These are phyloP conservation scores for Bombyx mandarina DNA, from an alignment of 1,140 invertebrate species.

Conservation along the genomic window DNA sequence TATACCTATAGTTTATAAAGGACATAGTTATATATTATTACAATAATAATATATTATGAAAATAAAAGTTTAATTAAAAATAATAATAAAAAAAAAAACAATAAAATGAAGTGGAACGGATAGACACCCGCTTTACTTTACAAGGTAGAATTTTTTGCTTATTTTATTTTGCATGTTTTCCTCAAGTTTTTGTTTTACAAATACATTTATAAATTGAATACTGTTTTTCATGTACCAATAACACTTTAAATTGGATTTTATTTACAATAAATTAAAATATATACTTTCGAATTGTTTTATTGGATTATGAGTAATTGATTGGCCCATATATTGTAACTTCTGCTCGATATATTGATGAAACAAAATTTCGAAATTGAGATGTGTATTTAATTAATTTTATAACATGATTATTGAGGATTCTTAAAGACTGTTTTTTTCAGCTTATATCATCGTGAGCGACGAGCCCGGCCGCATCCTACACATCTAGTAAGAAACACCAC, in stretches of 20 bases:
- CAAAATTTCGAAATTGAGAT: no score
- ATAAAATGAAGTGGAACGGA: constrained; percentile 55
- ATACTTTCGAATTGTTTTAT: no score
- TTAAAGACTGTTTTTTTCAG: constrained; percentile 25
- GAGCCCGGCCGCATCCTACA: constrained; percentile 48
- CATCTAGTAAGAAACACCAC: constrained; percentile 50
- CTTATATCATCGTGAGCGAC: constrained; percentile 67
- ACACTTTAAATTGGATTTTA: no score
- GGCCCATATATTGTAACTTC: no score
- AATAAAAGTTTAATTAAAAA: constrained; percentile 17
- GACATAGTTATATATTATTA: constrained; percentile 70
- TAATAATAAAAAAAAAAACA: constrained; percentile 32
- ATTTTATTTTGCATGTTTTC: constrained; percentile 28
- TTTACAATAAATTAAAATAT: no score
- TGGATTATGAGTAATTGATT: no score
- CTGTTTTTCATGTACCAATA: no score
- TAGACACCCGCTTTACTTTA: constrained; percentile 51
- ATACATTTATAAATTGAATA: no score
- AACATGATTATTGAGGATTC: no score
- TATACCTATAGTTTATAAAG: constrained; percentile 67
- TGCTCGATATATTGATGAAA: no score
- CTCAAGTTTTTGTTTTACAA: not conserved
- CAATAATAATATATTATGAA: constrained; percentile 70
- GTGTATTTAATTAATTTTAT: not conserved
- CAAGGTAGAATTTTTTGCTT: constrained; percentile 43